phyloP scores from a whole-genome alignment of 1,140 invertebrate genomes.

The Pseudomyrmex gracilis region DNA sequence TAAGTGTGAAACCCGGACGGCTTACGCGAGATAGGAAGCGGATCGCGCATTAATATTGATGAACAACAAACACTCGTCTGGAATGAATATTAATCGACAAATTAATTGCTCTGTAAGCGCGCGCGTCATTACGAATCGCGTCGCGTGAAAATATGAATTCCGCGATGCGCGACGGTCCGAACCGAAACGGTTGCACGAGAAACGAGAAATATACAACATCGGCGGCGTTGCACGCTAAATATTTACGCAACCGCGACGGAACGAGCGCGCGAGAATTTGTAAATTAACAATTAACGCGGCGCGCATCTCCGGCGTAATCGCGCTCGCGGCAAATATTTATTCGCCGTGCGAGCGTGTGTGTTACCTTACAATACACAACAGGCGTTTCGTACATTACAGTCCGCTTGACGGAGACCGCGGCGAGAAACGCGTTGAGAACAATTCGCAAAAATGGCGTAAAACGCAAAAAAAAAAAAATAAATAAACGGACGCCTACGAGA shows the following conservation, averaged over 20 bases:
- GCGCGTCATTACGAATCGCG: slow-evolving; percentile 39
- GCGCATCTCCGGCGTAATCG: slow-evolving; percentile 12
- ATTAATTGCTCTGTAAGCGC: slow-evolving; percentile 36
- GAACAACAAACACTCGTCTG: background rate
- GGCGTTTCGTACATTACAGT: too few relatives aligned
- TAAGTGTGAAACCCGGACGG: background rate
- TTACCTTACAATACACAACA: slow-evolving; percentile 10
- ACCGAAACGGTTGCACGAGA: slow-evolving; percentile 51
- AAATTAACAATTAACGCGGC: slow-evolving; percentile 56
- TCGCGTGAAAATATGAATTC: slow-evolving; percentile 44
- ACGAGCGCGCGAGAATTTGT: slow-evolving; percentile 60
- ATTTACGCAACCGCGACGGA: slow-evolving; percentile 43
- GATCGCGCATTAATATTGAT: slow-evolving; percentile 26
- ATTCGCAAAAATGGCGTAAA: too few relatives aligned
- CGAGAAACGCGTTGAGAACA: too few relatives aligned
- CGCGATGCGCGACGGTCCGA: slow-evolving; percentile 20
- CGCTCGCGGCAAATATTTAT: slow-evolving; percentile 49
- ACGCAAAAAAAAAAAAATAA: too few relatives aligned
- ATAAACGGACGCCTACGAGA: too few relatives aligned
- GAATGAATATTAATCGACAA: slow-evolving; percentile 55
- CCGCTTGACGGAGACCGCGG: too few relatives aligned
- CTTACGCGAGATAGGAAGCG: background rate
- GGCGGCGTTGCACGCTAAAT: slow-evolving; percentile 47
- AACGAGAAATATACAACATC: slow-evolving; percentile 42
- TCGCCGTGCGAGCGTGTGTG: slow-evolving; percentile 11